phyloP scores from a whole-genome alignment of 23 tunicate genomes.

The Halocynthia roretzi region DNA sequence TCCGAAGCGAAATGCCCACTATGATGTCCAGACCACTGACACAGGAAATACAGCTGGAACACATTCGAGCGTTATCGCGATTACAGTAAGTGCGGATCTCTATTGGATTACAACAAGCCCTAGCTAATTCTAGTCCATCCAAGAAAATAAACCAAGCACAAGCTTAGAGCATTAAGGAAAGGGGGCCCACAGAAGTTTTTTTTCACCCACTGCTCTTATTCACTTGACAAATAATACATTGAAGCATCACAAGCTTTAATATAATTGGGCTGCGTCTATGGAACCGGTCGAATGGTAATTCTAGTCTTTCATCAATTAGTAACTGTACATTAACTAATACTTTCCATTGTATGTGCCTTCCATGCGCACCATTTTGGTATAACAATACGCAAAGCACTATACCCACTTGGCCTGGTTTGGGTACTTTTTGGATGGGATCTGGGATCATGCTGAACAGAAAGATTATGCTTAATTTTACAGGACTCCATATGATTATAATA shows the following conservation, averaged over 20 bases:
- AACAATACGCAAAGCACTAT: neutral
- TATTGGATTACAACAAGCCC: too few relatives aligned
- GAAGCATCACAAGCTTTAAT: too few relatives aligned
- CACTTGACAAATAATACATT: too few relatives aligned
- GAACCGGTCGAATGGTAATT: neutral
- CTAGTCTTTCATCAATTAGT: neutral
- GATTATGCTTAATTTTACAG: neutral
- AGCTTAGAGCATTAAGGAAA: too few relatives aligned
- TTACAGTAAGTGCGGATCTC: constrained; percentile 42
- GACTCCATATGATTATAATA: constrained; percentile 3
- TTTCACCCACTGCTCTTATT: too few relatives aligned
- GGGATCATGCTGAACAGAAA: neutral
- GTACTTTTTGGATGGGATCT: neutral
- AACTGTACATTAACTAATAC: neutral
- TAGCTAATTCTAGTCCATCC: too few relatives aligned
- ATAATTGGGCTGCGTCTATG: too few relatives aligned
- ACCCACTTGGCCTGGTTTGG: neutral
- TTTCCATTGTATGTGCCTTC: too few relatives aligned
- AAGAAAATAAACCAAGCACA: too few relatives aligned
- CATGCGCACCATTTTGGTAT: neutral
- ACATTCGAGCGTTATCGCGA: constrained; percentile 60
- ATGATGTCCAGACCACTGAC: constrained; percentile 83
- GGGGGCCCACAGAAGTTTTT: too few relatives aligned
- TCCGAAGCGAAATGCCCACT: constrained; percentile 67
- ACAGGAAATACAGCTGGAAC: constrained; percentile 74